Evolutionary conservation across 2,113 vertebrate genomes (phyloP).

Genomic region (Haliaeetus leucogaster): DNA sequence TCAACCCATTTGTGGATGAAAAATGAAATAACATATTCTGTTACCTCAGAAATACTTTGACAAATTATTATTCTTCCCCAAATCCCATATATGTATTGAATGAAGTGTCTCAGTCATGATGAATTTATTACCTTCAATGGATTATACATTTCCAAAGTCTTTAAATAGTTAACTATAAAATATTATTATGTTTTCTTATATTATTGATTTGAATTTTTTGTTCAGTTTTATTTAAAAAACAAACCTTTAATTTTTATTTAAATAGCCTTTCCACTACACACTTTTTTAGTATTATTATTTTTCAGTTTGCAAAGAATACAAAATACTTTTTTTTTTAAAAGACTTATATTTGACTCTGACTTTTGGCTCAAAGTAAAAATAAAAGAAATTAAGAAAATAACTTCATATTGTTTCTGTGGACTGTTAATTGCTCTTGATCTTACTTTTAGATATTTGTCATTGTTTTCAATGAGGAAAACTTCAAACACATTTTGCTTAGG

Average conservation of each 20-base stretch:
- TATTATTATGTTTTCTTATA: background rate
- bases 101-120: background rate
- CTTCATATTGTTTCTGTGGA: background rate
- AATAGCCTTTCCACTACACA: background rate
- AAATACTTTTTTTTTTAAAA: background rate
- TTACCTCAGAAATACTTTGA: background rate
- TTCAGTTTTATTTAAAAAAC: background rate
- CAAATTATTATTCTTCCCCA: background rate
- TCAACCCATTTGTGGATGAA: background rate
- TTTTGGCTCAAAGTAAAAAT: background rate
- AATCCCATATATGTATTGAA: background rate
- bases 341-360: background rate
- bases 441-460: background rate
- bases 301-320: background rate
- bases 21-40: background rate
- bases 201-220: background rate
- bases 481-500: background rate
- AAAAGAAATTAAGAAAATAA: background rate
- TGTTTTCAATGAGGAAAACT: background rate
- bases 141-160: background rate
- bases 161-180: background rate
- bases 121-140: background rate
- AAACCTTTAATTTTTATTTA: background rate
- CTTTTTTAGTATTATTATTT: background rate
- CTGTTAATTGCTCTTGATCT: background rate